phyloP scores from a whole-genome alignment of 2,888 invertebrate genomes.

The Chrysina gloriosa region DNA sequence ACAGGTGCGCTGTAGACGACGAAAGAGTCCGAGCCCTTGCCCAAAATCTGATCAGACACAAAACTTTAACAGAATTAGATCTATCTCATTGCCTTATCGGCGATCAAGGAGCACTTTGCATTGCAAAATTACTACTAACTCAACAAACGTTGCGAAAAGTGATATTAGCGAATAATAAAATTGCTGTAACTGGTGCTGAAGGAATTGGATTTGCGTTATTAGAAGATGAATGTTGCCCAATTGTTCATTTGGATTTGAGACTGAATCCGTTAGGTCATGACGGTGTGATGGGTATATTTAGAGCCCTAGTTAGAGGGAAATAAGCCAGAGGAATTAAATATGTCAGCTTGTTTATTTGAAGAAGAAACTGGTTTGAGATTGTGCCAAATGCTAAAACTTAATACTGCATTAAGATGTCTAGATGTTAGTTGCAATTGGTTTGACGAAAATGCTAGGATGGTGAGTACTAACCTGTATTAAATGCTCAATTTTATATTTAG shows the following conservation, averaged over 20 bases:
- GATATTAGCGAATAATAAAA: slow-evolving; percentile 48
- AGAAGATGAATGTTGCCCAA: slow-evolving; percentile 53
- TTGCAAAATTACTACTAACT: slow-evolving; percentile 71
- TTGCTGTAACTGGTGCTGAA: slow-evolving; percentile 54
- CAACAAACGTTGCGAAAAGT: slow-evolving; percentile 67
- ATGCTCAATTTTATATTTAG: too few relatives aligned
- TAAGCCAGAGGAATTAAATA: slow-evolving; percentile 68
- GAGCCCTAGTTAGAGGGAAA: slow-evolving; percentile 70
- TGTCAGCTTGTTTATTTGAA: slow-evolving; percentile 69
- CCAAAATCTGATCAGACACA: slow-evolving; percentile 67
- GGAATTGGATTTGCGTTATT: slow-evolving; percentile 60
- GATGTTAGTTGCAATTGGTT: slow-evolving; percentile 72
- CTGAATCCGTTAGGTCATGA: slow-evolving; percentile 72
- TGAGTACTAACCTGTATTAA: too few relatives aligned
- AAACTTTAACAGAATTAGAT: slow-evolving; percentile 68
- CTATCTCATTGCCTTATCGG: slow-evolving; percentile 75
- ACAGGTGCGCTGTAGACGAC: slow-evolving; percentile 72
- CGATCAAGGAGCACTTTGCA: slow-evolving; percentile 72
- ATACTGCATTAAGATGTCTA: slow-evolving; percentile 67
- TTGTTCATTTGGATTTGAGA: slow-evolving; percentile 67
- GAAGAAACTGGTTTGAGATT: slow-evolving; percentile 69
- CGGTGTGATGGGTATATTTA: slow-evolving; percentile 71
- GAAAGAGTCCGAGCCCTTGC: slow-evolving; percentile 70
- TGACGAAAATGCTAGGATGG: slow-evolving; percentile 68
- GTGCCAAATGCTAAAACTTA: slow-evolving; percentile 69